Base-by-base conservation (phyloP, 2,113 vertebrate species). In the Myrmecobius fasciatus region DNA sequence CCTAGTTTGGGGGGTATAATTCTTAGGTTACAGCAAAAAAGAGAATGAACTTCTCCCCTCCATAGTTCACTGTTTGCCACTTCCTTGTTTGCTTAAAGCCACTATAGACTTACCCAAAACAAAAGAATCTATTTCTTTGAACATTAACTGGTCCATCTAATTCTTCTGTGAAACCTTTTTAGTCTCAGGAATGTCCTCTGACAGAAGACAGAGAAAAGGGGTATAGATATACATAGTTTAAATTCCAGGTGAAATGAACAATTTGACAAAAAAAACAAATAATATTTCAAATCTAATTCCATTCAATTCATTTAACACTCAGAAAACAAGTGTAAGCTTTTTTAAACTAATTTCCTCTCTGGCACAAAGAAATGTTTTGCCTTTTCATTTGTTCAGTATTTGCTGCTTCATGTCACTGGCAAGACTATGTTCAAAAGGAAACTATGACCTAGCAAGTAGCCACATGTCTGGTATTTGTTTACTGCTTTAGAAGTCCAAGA, bases 401-500 rank as follows among this genome's bases (percentile, higher is more conserved):
- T 92, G 26, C 24, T 94, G 11, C 93, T 97, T 96, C 88, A 56
- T 31, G 47, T 43, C 26, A 89, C 6, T 22, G 48, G 53, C 67
- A 97, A 53, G 93, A 90, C 75, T 53, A 25, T n/a, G 92, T 53
- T 95, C 89, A 95, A 96, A 97, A 91, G 93, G 89, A 95, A 98
- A 95, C 60, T 95, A 93, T 91, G 92, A 98, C 20, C 95, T 96
- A 95, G 52, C 95, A 97, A 98, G 97, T 52, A 48, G 53, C 89
- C 91, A 93, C 96, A 94, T 53, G 93, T 91, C 95, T 94, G 91
- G 94, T 96, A 98, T 92, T 53, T 46, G 90, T 97, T 97, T 97
- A 92, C 89, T 75, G 26, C 89, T 96, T 96, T 95, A 96, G 95
- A 92, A 97, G 56, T 91, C 91, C 93, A 93, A 48, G 53, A 46